Base-by-base conservation (phyloP, 2,113 vertebrate genomes). In the Xerus inauris region DNA sequence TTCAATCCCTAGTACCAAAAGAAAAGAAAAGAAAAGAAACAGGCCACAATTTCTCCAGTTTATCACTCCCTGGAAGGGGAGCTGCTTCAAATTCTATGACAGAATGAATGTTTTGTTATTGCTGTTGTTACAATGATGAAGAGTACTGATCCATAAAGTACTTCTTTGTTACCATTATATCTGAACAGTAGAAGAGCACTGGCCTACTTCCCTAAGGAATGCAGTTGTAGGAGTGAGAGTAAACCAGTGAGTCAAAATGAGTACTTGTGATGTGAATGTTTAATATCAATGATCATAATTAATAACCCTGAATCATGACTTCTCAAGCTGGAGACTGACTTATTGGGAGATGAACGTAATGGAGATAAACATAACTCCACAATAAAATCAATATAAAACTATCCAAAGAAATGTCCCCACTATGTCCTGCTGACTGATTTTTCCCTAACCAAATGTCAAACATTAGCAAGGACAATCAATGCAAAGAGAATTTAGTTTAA, bases 161-260 rank as follows among this genome's bases (percentile, higher is more conserved):
- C 22, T 45, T 71, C 32, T 79, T 65, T 5, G 1, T 94, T 91
- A 45, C 4, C 81, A 71, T 45, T 85, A 28, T n/a, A 24, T 80
- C 28, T 81, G 47, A 32, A 93, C 77, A 24, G 35, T 76, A 9
- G 40, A 32, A 77, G 73, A 20, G 0, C 7, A 11, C 51, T 73
- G 14, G 71, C 6, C 26, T 54, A 12, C 47, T 65, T 76, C 54
- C 80, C 13, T 67, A 82, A 83, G 11, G 79, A 42, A 49, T 9
- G 69, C 2, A 72, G 3, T 22, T 91, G 69, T 17, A 24, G 59
- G 4, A 59, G 32, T 81, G 19, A 84, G 2, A 69, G 24, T 91
- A 62, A 62, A 67, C 32, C 12, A 91, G 80, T 71, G 20, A 62
- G 59, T 85, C n/a, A 92, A 57, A 95, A 86, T 76, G 49, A 89